Percentiles rank a stretch among this genome's conserved stretches.
Conservation (phyloP, 2,797 vertebrate genomes). For the Microcaecilia unicolor region DNA sequence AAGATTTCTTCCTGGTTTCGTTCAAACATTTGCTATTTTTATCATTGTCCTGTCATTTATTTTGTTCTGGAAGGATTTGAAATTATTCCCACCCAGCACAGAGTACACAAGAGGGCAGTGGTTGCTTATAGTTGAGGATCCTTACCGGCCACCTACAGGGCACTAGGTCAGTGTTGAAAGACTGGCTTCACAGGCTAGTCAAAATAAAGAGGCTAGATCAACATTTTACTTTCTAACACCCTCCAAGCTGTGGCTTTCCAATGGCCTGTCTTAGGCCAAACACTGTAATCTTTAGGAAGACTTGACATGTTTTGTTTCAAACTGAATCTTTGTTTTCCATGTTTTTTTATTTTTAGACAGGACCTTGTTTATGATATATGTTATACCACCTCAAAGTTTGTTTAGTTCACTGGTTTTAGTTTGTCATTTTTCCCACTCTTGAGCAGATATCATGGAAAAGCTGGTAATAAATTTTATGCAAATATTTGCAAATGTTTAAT, state of each 20-base stretch:
- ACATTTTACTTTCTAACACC: not conserved
- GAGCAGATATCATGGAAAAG: too few species aligned
- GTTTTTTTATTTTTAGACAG: conserved; percentile 16
- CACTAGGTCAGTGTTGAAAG: conserved; percentile 18
- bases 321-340: conserved; percentile 25
- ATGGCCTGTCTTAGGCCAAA: conserved; percentile 1
- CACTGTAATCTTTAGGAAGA: not conserved
- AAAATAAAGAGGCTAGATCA: conserved; percentile 15
- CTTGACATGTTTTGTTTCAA: conserved; percentile 5
- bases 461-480: too few species aligned
- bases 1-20: too few species aligned
- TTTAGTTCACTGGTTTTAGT: too few species aligned
- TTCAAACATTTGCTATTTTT: too few species aligned
- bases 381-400: too few species aligned
- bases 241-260: conserved; percentile 7
- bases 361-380: too few species aligned
- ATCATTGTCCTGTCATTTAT: too few species aligned
- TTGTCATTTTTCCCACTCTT: too few species aligned
- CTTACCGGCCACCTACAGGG: not conserved
- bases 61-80: too few species aligned
- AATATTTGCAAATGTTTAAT: too few species aligned
- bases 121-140: conserved; percentile 32
- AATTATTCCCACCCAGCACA: too few species aligned
- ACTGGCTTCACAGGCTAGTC: conserved; percentile 23
- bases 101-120: conserved; percentile 59